Percentiles rank a stretch among this genome's conserved stretches.
Evolutionary conservation across 2,888 invertebrate genomes (phyloP).

Genomic region (Stenoptilia bipunctidactyla): DNA sequence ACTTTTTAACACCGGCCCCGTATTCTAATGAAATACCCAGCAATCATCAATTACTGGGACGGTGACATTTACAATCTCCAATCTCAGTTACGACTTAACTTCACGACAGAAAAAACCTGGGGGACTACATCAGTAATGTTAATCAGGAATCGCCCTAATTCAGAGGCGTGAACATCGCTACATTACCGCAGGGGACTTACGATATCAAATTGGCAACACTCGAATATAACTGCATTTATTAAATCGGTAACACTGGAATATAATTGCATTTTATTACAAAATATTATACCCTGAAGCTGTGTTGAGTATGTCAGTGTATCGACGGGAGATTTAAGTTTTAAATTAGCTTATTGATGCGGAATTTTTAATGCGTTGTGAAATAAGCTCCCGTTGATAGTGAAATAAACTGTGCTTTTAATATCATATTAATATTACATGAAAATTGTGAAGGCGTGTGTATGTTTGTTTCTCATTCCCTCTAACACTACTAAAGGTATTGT

Average conservation of each 20-base stretch:
- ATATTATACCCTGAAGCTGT: slow-evolving; percentile 1
- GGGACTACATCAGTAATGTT: not conserved
- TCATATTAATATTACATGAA: too few relatives aligned
- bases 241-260: slow-evolving; percentile 25
- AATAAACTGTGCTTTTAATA: too few relatives aligned
- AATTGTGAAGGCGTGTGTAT: too few relatives aligned
- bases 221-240: not conserved
- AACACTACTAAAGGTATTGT: too few relatives aligned
- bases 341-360: too few relatives aligned
- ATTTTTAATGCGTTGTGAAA: too few relatives aligned
- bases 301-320: not conserved
- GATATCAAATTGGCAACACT: not conserved
- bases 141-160: slow-evolving; percentile 1
- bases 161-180: not conserved
- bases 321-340: too few relatives aligned
- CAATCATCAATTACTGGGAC: too few relatives aligned
- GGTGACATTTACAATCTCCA: slow-evolving; percentile 10
- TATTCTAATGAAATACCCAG: too few relatives aligned
- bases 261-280: slow-evolving; percentile 37
- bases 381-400: too few relatives aligned
- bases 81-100: slow-evolving; percentile 8
- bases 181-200: not conserved
- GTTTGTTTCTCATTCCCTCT: too few relatives aligned
- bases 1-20: too few relatives aligned
- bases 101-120: slow-evolving; percentile 1